Conservation (phyloP, 2,888 invertebrate genomes). For the Sicus ferrugineus region DNA sequence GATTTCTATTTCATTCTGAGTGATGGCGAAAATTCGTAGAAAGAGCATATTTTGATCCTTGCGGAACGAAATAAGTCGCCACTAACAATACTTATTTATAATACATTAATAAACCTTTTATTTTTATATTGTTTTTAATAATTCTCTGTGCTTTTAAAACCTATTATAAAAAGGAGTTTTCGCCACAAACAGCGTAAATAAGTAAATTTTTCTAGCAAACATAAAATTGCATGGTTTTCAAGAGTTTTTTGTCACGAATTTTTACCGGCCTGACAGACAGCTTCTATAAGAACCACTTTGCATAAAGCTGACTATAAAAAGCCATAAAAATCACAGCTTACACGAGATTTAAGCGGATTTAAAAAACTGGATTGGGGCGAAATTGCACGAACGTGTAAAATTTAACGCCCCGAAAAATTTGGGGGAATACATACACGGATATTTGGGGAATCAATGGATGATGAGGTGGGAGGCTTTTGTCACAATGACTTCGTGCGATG, state of each 20-base stretch:
- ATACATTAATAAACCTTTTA: too few relatives aligned
- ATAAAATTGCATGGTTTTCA: neutral
- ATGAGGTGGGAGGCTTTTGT: neutral
- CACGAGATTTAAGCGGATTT: conserved; percentile 23
- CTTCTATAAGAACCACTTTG: conserved; percentile 24
- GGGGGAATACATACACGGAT: neutral
- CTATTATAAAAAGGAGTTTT: too few relatives aligned
- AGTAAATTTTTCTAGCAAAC: neutral
- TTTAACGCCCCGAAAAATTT: neutral
- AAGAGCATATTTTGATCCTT: too few relatives aligned
- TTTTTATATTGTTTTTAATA: too few relatives aligned
- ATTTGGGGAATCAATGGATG: neutral
- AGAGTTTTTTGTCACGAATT: neutral
- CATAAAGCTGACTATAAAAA: conserved; percentile 25
- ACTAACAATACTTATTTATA: too few relatives aligned
- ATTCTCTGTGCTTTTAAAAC: too few relatives aligned
- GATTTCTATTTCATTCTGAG: too few relatives aligned
- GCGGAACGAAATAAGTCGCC: too few relatives aligned
- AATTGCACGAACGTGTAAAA: neutral
- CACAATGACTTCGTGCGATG: too few relatives aligned
- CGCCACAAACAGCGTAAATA: too few relatives aligned
- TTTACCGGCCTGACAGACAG: neutral
- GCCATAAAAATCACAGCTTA: conserved; percentile 27
- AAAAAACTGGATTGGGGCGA: neutral
- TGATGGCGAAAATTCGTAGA: too few relatives aligned